phyloP scores from a whole-genome alignment of 2,888 invertebrate species.

The Drosophila eohydei region DNA sequence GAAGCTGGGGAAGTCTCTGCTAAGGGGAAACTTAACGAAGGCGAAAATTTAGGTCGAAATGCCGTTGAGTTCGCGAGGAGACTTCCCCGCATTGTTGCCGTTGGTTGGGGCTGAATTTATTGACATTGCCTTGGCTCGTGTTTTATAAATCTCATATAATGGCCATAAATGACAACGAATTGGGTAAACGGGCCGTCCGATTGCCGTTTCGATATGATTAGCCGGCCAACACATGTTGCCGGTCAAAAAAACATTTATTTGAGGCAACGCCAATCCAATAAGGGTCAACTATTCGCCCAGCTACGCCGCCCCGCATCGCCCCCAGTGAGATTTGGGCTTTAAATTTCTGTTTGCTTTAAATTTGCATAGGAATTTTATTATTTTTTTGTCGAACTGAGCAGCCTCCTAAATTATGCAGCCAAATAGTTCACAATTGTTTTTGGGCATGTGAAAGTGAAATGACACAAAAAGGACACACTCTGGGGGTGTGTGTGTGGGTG shows the following conservation, averaged over 20 bases:
- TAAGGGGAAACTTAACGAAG: conserved; percentile 55
- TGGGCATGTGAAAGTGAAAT: conserved; percentile 59
- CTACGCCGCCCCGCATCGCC: not conserved
- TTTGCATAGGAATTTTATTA: conserved; percentile 56
- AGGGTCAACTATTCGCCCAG: conserved; percentile 47
- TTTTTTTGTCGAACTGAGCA: not conserved
- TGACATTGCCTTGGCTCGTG: conserved; percentile 47
- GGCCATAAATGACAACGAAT: conserved; percentile 59
- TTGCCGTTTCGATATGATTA: conserved; percentile 51
- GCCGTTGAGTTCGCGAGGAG: conserved; percentile 22
- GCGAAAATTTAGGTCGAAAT: conserved; percentile 38
- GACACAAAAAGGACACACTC: conserved; percentile 36
- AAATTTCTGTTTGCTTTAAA: conserved; percentile 43
- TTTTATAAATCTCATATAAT: conserved; percentile 68
- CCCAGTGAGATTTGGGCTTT: conserved; percentile 26
- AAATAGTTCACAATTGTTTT: conserved; percentile 53
- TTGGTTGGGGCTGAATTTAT: conserved; percentile 11
- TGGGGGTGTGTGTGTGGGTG: conserved; percentile 12
- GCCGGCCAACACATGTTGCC: conserved; percentile 46
- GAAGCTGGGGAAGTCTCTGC: not conserved
- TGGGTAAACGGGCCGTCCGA: conserved; percentile 41
- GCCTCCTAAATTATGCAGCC: conserved; percentile 68
- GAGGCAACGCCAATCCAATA: conserved; percentile 57
- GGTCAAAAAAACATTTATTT: conserved; percentile 50
- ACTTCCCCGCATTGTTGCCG: not conserved